A percentile compares a stretch with the other conserved stretches of the same genome.
These are phyloP conservation scores for Ypsolopha sequella DNA, from an alignment of 2,888 invertebrate genomes.

Conservation along the genomic window DNA sequence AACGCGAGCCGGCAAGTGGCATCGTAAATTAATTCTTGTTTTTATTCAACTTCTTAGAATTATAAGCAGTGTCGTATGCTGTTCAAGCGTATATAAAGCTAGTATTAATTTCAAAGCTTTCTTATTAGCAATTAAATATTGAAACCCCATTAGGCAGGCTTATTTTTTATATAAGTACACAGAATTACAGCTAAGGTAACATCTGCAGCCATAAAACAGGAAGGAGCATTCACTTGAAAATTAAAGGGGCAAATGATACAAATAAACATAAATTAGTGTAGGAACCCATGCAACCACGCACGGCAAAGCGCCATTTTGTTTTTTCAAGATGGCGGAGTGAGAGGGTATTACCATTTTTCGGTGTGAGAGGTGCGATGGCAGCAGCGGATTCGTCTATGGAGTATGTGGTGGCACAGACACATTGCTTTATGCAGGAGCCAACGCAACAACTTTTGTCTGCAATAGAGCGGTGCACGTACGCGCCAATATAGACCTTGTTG, in stretches of 20 bases:
- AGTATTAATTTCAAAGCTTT: no score
- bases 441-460: slow-evolving; percentile 62
- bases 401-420: slow-evolving; percentile 53
- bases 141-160: no score
- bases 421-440: slow-evolving; percentile 63
- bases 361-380: slow-evolving; percentile 33
- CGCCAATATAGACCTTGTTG: slow-evolving; percentile 25
- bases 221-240: background rate
- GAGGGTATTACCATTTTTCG: slow-evolving; percentile 34
- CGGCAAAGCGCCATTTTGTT: background rate
- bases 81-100: no score
- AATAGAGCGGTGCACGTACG: slow-evolving; percentile 27
- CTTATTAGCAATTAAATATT: no score
- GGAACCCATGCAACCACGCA: background rate
- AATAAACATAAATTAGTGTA: background rate
- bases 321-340: background rate
- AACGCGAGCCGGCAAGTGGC: no score
- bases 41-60: no score
- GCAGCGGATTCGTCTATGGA: slow-evolving; percentile 52
- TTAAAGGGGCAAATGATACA: background rate
- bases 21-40: no score
- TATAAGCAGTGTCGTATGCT: no score
- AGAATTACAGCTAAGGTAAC: no score
- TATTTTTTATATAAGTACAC: no score
- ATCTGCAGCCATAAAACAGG: no score